A percentile compares a stretch with the other conserved stretches of the same genome.
Evolutionary conservation across 2,888 invertebrate genomes (phyloP).

Genomic region (Agriopis leucophaearia): DNA sequence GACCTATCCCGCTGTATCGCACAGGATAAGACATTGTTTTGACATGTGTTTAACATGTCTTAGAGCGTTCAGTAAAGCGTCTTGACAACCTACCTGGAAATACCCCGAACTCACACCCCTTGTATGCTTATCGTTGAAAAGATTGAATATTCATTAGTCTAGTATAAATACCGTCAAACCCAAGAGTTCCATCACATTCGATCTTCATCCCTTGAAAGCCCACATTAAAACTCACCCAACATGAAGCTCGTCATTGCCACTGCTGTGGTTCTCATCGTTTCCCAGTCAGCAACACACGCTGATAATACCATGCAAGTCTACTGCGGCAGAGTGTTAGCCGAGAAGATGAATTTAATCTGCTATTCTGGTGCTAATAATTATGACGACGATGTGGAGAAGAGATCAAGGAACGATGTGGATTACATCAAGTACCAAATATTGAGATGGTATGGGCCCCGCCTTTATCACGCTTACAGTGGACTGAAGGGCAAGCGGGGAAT

Average conservation of each 20-base stretch:
- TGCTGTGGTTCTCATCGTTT: background rate
- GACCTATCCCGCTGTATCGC: no score
- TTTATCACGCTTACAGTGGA: background rate
- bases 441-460: background rate
- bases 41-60: no score
- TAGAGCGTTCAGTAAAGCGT: no score
- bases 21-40: no score
- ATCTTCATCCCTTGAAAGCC: background rate
- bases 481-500: background rate
- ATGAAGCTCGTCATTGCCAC: background rate
- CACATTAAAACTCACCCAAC: background rate
- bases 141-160: background rate
- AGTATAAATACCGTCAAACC: background rate
- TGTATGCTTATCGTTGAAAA: background rate
- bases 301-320: background rate
- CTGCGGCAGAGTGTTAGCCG: conserved; percentile 1
- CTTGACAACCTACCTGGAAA: no score
- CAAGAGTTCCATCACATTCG: background rate
- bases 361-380: no score
- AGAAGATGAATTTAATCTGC: background rate
- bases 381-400: background rate
- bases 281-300: background rate
- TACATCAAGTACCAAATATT: background rate
- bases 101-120: no score
- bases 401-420: background rate